Conservation (phyloP, 2,113 vertebrate genomes). For the Tursiops truncatus region DNA sequence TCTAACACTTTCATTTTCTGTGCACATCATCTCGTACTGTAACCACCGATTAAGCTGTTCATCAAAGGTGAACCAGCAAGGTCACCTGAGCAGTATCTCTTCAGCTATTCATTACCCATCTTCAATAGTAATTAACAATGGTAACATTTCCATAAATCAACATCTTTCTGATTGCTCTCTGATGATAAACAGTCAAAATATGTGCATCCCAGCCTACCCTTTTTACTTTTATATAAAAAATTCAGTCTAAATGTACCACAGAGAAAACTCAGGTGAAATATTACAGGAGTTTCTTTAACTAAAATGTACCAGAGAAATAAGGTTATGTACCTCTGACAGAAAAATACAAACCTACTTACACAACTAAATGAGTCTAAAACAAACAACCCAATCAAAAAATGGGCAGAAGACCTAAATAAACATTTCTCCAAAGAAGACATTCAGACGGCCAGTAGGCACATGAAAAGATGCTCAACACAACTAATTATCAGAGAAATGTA, state of each 20-base stretch:
- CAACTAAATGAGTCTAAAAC: not conserved
- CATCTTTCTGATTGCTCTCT: slow-evolving; percentile 84
- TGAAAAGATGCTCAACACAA: not conserved
- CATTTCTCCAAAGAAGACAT: not conserved
- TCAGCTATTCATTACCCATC: slow-evolving; percentile 86
- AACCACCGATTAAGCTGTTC: slow-evolving; percentile 88
- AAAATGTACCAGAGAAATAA: slow-evolving; percentile 52
- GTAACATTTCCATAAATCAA: slow-evolving; percentile 89
- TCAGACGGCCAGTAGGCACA: not conserved
- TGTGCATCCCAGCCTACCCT: slow-evolving; percentile 42
- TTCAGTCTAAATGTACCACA: slow-evolving; percentile 62
- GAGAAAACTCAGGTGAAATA: slow-evolving; percentile 48
- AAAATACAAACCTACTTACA: not conserved
- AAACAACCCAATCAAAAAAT: not conserved
- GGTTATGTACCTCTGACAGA: slow-evolving; percentile 23
- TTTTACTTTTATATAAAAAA: slow-evolving; percentile 64
- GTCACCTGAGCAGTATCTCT: slow-evolving; percentile 83
- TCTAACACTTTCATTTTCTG: slow-evolving; percentile 94
- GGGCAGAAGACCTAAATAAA: not conserved
- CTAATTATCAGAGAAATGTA: not conserved
- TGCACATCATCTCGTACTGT: slow-evolving; percentile 89
- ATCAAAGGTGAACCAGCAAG: slow-evolving; percentile 89
- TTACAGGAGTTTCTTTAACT: not conserved
- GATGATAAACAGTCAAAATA: slow-evolving; percentile 72
- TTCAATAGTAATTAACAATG: slow-evolving; percentile 86